Conservation (phyloP, 2,113 vertebrate species). For the Macheiramphus alcinus region DNA sequence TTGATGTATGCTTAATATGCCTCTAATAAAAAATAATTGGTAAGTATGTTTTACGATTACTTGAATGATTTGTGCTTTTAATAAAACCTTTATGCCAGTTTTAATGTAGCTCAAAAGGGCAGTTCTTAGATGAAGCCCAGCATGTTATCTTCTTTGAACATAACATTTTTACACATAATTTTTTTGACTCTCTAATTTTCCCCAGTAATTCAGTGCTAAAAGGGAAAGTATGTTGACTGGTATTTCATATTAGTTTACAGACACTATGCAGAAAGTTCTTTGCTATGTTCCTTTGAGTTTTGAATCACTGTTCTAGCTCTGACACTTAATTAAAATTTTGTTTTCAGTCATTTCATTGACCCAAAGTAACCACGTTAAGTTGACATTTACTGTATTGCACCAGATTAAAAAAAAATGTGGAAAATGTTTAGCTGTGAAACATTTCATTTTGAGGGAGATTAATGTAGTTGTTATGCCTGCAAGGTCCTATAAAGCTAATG, state of each 20-base stretch:
- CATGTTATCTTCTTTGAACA: not conserved
- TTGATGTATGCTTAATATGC: not conserved
- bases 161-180: not conserved
- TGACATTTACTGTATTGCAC: not conserved
- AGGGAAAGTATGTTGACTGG: not conserved
- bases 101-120: not conserved
- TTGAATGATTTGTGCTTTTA: not conserved
- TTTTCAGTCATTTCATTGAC: too few species aligned
- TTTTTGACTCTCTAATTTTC: not conserved
- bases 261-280: too few species aligned
- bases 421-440: conserved; percentile 18
- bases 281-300: too few species aligned
- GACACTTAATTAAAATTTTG: too few species aligned
- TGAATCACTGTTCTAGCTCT: too few species aligned
- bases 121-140: not conserved
- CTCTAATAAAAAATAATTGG: not conserved
- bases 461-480: conserved; percentile 38
- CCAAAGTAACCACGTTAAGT: not conserved
- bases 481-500: conserved; percentile 45
- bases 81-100: not conserved
- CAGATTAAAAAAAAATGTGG: not conserved
- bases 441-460: conserved; percentile 28
- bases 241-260: not conserved
- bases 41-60: not conserved
- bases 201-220: not conserved